A percentile compares a stretch with the other conserved stretches of the same genome.
These are phyloP conservation scores for Hartigia nigra DNA, from an alignment of 2,888 invertebrate species.

Conservation along the genomic window DNA sequence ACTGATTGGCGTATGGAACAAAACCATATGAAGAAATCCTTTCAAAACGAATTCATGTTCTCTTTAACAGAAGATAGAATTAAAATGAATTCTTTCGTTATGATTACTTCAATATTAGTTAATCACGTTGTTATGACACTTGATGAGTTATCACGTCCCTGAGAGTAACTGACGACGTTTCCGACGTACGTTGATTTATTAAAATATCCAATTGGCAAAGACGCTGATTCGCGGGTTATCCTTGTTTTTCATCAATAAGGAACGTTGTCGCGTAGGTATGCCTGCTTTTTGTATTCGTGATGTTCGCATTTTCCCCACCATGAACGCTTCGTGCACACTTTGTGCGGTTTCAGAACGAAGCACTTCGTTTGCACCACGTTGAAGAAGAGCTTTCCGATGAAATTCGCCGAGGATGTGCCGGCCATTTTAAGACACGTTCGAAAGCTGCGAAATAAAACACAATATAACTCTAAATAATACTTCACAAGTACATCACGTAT, in stretches of 20 bases:
- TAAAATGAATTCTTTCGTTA: background rate
- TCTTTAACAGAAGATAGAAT: background rate
- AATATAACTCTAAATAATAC: conserved; percentile 3
- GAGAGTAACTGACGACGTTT: background rate
- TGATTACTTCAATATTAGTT: background rate
- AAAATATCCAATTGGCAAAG: background rate
- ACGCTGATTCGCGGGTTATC: background rate
- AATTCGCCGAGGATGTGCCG: conserved; percentile 85
- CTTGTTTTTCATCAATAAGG: conserved; percentile 69
- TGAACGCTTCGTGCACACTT: conserved; percentile 79
- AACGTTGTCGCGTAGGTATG: conserved; percentile 79
- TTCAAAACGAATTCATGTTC: background rate
- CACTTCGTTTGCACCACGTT: conserved; percentile 95
- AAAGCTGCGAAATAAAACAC: conserved; percentile 75
- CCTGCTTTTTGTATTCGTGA: conserved; percentile 76
- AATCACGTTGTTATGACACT: background rate
- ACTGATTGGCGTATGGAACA: background rate
- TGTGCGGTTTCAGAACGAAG: conserved; percentile 84
- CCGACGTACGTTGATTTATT: background rate
- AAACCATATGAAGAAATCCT: background rate
- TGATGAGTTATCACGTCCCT: background rate
- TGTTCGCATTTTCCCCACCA: conserved; percentile 87
- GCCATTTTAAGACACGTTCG: conserved; percentile 92
- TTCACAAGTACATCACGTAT: background rate
- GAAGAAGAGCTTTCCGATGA: conserved; percentile 94